Base-by-base conservation (phyloP, 2,888 invertebrate genomes). In the Agrenia bidenticulata region DNA sequence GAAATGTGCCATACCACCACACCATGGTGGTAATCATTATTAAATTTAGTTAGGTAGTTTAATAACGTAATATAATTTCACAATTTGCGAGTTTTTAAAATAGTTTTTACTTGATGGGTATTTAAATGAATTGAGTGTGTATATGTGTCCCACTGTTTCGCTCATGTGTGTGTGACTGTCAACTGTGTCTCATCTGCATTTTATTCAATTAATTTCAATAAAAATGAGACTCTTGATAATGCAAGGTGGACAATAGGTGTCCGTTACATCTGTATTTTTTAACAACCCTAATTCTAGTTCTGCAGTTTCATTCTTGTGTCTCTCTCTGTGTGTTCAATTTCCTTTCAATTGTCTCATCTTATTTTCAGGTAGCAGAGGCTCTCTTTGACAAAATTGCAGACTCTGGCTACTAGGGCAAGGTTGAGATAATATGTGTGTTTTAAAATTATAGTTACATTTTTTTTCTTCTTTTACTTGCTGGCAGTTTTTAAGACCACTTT, bases 191-290 rank as follows among this genome's bases (percentile, higher is more conserved):
- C 24, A 23, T 51, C 17, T 45, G 45, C 21, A 15, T 55, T 27
- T 27, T 11, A 55, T 55, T 57, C 56, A 57, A 57, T 57, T 57
- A 57, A 57, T 57, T 57, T 57, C 19, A 57, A 57, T 57, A 57
- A 57, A 57, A 57, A 57, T 57, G 32, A 39, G 37, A 41, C 32
- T 32, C 19, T 19, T 45, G 45, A 19, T 5, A 15, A 15, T 45
- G 45, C 7, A 13, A 51, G 55, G 19, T 57, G 56, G 56, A 57
- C 56, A 57, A 57, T 57, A 39, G 41, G 19, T 5, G 27, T 57
- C 56, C 56, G 56, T 57, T 57, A 57, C 5, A 7, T 15, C 19
- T 45, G 17, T 45, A 45, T 45, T 57, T 23, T 19, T 32, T 23
- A 57, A 32, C 56, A 57, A 57, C 56, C 56, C 37, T 37, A 57